These are phyloP conservation scores for Limenitis camilla DNA, from an alignment of 2,888 invertebrate species.

Conservation along the genomic window DNA sequence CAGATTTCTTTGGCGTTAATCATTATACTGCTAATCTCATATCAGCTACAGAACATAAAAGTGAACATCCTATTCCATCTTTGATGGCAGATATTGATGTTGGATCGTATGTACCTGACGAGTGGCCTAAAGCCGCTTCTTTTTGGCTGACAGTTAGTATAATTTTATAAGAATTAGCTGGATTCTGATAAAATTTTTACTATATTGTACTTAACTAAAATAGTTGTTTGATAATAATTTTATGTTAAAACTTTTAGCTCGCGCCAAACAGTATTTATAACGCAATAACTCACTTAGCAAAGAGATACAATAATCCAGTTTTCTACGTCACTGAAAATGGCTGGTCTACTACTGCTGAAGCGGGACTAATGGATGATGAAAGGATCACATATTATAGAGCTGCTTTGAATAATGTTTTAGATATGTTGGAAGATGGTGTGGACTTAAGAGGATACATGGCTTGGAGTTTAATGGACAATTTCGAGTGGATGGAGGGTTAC, in stretches of 20 bases:
- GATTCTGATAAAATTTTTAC: background rate
- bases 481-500: conserved; percentile 77
- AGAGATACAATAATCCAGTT: conserved; percentile 64
- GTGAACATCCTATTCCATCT: conserved; percentile 30
- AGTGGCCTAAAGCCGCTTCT: conserved; percentile 42
- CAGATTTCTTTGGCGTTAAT: conserved; percentile 75
- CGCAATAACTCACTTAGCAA: conserved; percentile 62
- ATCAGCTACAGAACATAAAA: conserved; percentile 35
- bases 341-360: conserved; percentile 47
- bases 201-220: too few relatives aligned
- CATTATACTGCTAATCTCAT: conserved; percentile 72
- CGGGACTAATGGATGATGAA: conserved; percentile 54
- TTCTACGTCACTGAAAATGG: conserved; percentile 78
- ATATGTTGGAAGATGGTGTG: conserved; percentile 60
- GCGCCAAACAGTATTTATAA: conserved; percentile 76
- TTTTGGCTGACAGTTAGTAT: conserved; percentile 41
- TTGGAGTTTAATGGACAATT: conserved; percentile 79
- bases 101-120: conserved; percentile 27
- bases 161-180: too few relatives aligned
- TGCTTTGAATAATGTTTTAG: conserved; percentile 55
- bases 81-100: conserved; percentile 37
- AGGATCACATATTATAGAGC: conserved; percentile 58
- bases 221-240: background rate
- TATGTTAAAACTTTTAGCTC: conserved; percentile 38
- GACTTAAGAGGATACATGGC: conserved; percentile 71